Conservation (phyloP, 2,888 invertebrate genomes). For the Gibbula magus region DNA sequence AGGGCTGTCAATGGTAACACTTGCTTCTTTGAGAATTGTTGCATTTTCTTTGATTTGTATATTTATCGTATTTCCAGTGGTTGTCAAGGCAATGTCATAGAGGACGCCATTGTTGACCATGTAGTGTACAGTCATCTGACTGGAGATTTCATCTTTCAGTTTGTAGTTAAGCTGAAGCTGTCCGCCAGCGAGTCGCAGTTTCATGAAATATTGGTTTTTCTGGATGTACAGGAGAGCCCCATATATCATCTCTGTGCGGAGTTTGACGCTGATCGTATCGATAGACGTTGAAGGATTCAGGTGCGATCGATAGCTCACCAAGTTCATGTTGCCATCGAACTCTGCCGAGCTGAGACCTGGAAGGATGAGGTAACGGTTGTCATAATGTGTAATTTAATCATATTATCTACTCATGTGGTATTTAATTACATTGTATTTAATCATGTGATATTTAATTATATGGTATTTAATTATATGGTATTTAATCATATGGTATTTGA, state of each 20-base stretch:
- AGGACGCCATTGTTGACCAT: constrained; percentile 52
- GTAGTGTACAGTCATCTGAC: constrained; percentile 20
- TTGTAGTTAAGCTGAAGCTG: constrained; percentile 50
- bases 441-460: too few species aligned
- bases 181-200: constrained; percentile 50
- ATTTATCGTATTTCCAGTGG: constrained; percentile 31
- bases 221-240: constrained; percentile 85
- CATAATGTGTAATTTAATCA: background rate
- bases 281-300: constrained; percentile 79
- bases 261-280: constrained; percentile 72
- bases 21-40: background rate
- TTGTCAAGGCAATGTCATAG: constrained; percentile 46
- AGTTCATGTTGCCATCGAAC: constrained; percentile 85
- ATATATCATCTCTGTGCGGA: constrained; percentile 77
- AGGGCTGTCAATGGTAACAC: background rate
- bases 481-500: too few species aligned
- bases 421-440: too few species aligned
- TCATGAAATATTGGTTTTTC: constrained; percentile 48
- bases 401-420: too few species aligned
- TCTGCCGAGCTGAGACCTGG: constrained; percentile 86
- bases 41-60: constrained; percentile 38
- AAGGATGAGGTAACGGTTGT: constrained; percentile 22
- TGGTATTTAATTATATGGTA: too few species aligned
- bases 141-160: constrained; percentile 37
- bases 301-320: constrained; percentile 80